Conservation (phyloP, 2,888 invertebrate genomes). For the Hydroisotoma schaefferi region DNA sequence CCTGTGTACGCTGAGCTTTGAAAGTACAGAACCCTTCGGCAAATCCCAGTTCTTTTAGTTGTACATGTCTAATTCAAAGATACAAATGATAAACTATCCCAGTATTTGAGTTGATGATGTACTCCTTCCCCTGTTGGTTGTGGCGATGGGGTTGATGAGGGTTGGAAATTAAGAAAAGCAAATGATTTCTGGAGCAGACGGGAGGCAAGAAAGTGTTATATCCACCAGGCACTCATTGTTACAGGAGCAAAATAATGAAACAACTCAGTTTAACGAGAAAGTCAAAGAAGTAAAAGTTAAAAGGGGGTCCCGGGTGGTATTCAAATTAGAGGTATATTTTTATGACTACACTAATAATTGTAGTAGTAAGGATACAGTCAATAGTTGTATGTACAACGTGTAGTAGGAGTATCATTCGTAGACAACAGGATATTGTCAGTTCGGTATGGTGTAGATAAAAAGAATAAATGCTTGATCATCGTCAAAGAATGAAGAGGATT, state of each 20-base stretch:
- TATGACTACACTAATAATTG: no score
- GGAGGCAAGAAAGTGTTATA: conserved; percentile 9
- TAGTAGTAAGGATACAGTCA: no score
- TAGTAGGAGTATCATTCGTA: no score
- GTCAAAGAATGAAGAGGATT: conserved; percentile 20
- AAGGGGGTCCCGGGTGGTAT: conserved; percentile 16
- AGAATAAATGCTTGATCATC: conserved; percentile 8
- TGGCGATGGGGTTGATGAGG: conserved; percentile 16
- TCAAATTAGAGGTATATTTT: conserved; percentile 11
- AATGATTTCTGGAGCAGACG: background rate
- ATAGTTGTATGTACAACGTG: no score
- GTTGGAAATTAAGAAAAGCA: conserved; percentile 14
- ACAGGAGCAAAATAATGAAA: background rate
- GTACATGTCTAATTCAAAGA: no score
- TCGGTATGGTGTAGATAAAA: background rate
- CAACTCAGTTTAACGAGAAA: background rate
- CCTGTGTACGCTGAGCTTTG: no score
- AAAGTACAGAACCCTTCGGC: no score
- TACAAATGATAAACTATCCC: no score
- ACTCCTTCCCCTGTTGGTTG: no score
- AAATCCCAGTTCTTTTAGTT: no score
- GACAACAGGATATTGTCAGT: conserved; percentile 11
- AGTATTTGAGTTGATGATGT: conserved; percentile 6
- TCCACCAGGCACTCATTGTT: conserved; percentile 3
- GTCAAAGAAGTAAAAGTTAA: conserved; percentile 10